These are phyloP conservation scores for Corythucha ciliata DNA, from an alignment of 2,888 invertebrate species.

Conservation along the genomic window DNA sequence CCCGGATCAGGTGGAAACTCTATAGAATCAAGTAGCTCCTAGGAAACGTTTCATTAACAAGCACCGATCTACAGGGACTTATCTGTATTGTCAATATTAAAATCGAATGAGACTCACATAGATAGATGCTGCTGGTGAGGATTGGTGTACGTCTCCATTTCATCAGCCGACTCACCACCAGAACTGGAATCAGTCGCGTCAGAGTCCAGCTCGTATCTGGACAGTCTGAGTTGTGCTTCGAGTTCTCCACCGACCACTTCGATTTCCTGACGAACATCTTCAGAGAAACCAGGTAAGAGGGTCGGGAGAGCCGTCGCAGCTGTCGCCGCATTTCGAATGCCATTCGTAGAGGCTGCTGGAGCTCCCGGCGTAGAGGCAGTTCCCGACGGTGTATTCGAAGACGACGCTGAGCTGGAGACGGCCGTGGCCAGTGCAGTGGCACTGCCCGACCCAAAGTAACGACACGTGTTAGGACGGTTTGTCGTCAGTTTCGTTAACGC, in stretches of 20 bases:
- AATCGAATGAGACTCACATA: constrained; percentile 56
- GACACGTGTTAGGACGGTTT: no score
- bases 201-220: constrained; percentile 72
- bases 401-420: no score
- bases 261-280: constrained; percentile 46
- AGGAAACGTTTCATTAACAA: background rate
- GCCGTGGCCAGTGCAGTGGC: no score
- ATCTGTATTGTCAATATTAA: no score
- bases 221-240: constrained; percentile 59
- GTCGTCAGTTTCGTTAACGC: constrained; percentile 39
- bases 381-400: no score
- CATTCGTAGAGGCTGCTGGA: constrained; percentile 17
- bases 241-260: constrained; percentile 64
- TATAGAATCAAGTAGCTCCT: constrained; percentile 3
- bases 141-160: constrained; percentile 69
- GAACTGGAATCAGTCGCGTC: constrained; percentile 91
- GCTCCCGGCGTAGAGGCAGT: constrained; percentile 10
- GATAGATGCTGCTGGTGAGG: constrained; percentile 57
- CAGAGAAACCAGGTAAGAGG: constrained; percentile 24
- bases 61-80: no score
- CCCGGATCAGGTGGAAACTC: background rate
- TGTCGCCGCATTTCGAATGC: constrained; percentile 26
- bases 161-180: constrained; percentile 89
- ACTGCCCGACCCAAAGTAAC: no score
- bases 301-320: constrained; percentile 28